Evolutionary conservation across 2,113 vertebrate species (phyloP).

Genomic region (Pelvicachromis taeniatus): DNA sequence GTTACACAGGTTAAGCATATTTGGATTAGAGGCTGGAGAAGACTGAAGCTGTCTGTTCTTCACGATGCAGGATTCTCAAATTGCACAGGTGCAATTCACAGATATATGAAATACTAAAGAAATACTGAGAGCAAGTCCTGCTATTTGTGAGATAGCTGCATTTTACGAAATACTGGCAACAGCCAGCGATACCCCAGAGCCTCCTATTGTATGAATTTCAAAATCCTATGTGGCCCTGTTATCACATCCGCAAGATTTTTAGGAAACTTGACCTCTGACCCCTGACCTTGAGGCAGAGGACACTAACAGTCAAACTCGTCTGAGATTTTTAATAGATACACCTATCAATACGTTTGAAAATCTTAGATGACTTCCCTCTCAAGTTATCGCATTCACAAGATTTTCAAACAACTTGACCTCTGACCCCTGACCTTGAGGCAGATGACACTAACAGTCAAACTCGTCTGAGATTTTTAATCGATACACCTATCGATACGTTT

Average conservation of each 20-base stretch:
- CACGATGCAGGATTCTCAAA: background rate
- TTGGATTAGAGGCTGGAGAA: background rate
- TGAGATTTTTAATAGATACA: background rate
- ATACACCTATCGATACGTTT: background rate
- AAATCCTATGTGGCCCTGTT: background rate
- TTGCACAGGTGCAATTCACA: background rate
- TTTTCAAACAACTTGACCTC: background rate
- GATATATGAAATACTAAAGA: background rate
- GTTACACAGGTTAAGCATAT: background rate
- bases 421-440: background rate
- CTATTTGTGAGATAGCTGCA: background rate
- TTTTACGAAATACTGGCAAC: background rate
- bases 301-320: background rate
- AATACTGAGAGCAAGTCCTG: background rate
- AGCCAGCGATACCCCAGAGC: background rate
- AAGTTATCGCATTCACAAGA: background rate
- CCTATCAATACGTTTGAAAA: background rate
- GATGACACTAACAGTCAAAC: background rate
- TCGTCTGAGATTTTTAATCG: background rate
- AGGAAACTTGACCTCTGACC: background rate
- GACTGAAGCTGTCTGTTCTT: background rate
- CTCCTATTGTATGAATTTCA: background rate
- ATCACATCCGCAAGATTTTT: background rate
- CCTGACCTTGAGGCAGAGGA: background rate
- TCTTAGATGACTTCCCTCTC: background rate